phyloP scores from a whole-genome alignment of 2,113 vertebrate species.

The Oenanthe melanoleuca region DNA sequence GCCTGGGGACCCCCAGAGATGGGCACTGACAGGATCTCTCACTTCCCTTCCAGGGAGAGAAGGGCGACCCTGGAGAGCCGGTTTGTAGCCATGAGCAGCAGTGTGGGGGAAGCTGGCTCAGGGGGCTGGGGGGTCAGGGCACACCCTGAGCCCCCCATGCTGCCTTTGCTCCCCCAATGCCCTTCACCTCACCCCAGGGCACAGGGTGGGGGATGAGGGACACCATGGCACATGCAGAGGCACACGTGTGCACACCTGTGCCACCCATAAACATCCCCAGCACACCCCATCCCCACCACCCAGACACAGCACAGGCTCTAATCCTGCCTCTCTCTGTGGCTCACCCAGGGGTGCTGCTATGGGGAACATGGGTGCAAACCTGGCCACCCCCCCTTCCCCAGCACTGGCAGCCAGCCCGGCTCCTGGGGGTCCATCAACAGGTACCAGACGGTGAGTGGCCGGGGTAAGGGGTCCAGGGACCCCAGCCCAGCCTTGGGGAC shows the following conservation, averaged over 20 bases:
- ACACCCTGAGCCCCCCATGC: fast-evolving
- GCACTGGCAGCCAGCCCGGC: neutral
- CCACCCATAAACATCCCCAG: neutral
- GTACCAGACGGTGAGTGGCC: constrained; percentile 52
- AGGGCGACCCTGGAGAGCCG: constrained; percentile 61
- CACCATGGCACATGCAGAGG: fast-evolving
- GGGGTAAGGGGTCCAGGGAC: fast-evolving
- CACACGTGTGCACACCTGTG: neutral
- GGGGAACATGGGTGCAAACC: constrained; percentile 15
- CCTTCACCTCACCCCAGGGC: neutral
- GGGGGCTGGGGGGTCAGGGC: neutral
- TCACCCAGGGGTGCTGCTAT: constrained; percentile 40
- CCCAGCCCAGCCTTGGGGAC: neutral
- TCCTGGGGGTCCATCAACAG: constrained; percentile 22
- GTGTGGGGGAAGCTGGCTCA: fast-evolving
- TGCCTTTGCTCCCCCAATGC: fast-evolving
- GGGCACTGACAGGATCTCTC: neutral
- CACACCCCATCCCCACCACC: neutral
- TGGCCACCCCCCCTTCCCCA: neutral
- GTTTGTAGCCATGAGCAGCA: neutral
- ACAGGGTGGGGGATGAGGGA: fast-evolving
- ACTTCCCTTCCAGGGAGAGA: constrained; percentile 63
- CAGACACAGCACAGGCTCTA: neutral
- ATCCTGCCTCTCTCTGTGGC: neutral
- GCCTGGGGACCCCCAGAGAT: fast-evolving